Evolutionary conservation across 1,140 invertebrate species (phyloP), one percentile per base, ranked within the genome.

Genomic region (Phthorimaea operculella): DNA sequence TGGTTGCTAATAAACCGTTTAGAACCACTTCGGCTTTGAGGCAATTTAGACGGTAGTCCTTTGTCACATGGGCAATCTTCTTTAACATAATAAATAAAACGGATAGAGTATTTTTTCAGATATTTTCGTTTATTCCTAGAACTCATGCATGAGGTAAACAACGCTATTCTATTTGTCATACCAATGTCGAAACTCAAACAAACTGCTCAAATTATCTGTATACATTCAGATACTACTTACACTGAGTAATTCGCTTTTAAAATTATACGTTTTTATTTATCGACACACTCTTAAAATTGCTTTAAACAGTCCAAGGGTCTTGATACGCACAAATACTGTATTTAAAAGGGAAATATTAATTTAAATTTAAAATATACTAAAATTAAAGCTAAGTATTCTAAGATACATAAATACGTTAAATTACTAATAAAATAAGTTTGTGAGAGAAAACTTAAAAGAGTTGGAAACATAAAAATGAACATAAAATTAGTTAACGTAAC

Each of bases 131-230:
- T 84, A 77, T 84, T 74, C 68, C 81, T 84, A 84, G 75, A 84
- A 82, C 73, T 84, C 79, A 84, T 84, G 81, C 79, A 84, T 84
- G 81, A 84, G 81, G 81, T 84, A 84, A 82, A 84, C 77, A 79
- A 80, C 68, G 70, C 79, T 83, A 80, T 75, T 68, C 72, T 81
- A 81, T 70, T 60, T 56, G 33, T n/a, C 68, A 69, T 76, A 75
- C 74, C 71, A 79, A 79, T 50, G 5, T 33, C 14, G 10, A 50
- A 50, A 28, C 17, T 50, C 55, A 57, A 57, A 51, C 55, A 52
- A 52, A 57, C 50, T 51, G 33, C 54, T 57, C 52, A 57, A 57
- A 14, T 51, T 44, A 50, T 56, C n/a, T 47, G 12, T 47, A 14
- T 47, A 47, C 44, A 58, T 58, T 57, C 59, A 51, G 61, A 55